Evolutionary conservation across 2,113 vertebrate species (phyloP).

Genomic region (Sylvilagus bachmani): DNA sequence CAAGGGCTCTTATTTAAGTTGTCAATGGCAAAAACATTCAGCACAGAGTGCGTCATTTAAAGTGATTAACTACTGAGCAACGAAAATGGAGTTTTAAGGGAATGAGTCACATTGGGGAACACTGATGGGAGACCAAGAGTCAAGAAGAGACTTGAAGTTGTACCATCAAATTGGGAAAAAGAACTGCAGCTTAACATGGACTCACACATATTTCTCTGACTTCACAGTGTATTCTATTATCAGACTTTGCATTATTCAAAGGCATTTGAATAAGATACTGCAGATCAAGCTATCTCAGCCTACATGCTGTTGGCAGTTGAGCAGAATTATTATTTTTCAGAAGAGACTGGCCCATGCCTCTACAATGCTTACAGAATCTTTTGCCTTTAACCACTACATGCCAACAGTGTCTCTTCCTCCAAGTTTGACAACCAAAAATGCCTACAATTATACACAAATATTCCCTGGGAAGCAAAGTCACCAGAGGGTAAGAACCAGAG

Average conservation of each 20-base stretch:
- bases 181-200: not conserved
- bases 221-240: not conserved
- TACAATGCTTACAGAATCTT: not conserved
- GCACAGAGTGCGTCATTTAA: not conserved
- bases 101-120: not conserved
- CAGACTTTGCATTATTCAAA: not conserved
- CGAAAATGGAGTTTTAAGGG: not conserved
- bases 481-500: not conserved
- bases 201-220: not conserved
- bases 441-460: not conserved
- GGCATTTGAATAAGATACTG: not conserved
- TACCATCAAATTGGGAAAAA: not conserved
- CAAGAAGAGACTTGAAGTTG: not conserved
- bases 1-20: not conserved
- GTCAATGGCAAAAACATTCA: not conserved
- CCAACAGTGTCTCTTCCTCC: not conserved
- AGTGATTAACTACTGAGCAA: not conserved
- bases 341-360: not conserved
- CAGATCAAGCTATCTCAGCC: not conserved
- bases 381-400: not conserved
- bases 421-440: not conserved
- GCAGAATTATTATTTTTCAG: not conserved
- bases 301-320: not conserved
- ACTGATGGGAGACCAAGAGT: not conserved
- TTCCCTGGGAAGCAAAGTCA: not conserved